phyloP scores from a whole-genome alignment of 2,888 invertebrate genomes.

The Dicyrtomina minuta region DNA sequence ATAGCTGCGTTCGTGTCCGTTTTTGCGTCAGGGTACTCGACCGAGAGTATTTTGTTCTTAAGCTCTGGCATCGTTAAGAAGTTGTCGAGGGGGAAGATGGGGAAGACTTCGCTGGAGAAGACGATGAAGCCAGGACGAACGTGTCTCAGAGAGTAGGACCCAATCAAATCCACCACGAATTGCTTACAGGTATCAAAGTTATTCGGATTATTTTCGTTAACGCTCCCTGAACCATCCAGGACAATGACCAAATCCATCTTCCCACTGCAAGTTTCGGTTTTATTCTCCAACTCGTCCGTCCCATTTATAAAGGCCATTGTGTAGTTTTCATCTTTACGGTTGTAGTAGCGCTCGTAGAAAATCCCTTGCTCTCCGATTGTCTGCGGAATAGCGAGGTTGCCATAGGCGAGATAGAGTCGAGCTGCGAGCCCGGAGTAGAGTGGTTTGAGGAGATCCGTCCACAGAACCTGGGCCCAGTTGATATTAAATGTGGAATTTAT shows the following conservation, averaged over 20 bases:
- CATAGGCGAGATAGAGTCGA: conserved; percentile 28
- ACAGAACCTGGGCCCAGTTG: conserved; percentile 18
- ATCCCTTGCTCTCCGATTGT: conserved; percentile 30
- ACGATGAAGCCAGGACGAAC: conserved; percentile 34
- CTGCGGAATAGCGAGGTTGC: conserved; percentile 26
- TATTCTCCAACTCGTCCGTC: conserved; percentile 3
- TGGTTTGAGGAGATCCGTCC: conserved; percentile 29
- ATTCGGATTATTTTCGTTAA: conserved; percentile 7
- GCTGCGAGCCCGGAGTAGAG: conserved; percentile 40
- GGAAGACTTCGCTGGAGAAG: conserved; percentile 5
- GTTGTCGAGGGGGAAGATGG: conserved; percentile 19
- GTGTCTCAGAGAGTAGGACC: conserved; percentile 30
- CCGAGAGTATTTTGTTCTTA: not conserved
- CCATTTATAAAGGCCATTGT: not conserved
- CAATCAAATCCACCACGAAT: conserved; percentile 36
- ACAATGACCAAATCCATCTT: conserved; percentile 45
- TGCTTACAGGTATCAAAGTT: conserved; percentile 33
- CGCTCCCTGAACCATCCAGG: conserved; percentile 41
- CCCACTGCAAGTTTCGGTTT: conserved; percentile 33
- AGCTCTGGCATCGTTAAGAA: not conserved
- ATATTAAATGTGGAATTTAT: conserved; percentile 28
- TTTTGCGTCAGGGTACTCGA: conserved; percentile 3
- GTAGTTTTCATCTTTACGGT: conserved; percentile 13
- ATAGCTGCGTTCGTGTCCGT: conserved; percentile 23
- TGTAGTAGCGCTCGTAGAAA: conserved; percentile 34